Evolutionary conservation across 2,113 vertebrate genomes (phyloP), one percentile per base, ranked within the genome.

Genomic region (Stegostoma tigrinum): DNA sequence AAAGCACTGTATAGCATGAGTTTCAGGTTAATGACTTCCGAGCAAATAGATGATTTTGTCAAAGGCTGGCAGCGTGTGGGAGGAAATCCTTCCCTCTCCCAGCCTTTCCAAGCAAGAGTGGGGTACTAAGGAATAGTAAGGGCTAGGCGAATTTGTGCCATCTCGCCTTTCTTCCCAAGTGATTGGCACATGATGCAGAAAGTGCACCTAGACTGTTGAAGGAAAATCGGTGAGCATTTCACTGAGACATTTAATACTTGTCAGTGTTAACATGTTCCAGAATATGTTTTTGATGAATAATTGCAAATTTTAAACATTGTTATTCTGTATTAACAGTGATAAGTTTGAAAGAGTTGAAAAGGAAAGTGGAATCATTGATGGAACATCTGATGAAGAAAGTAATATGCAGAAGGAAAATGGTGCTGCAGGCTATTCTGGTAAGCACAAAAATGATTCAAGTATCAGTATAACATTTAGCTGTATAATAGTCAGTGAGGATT

Each of bases 271-370:
- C 4, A 14, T 94, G 45, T 52, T 17, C 24, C 23, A 89, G 64
- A 90, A 94, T 42, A 24, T 27, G 27, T 27, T 66, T 93, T 52
- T 61, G 45, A 27, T 52, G 30, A 89, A 8, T 30, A 3, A 14
- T 72, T 94, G 5, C 68, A 95, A 27, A 72, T 48, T 70, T 70
- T 52, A 34, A 72, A 30, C 30, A 3, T 75, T 95, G 19, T 48
- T 70, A 90, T 75, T 27, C 23, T 95, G 34, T 66, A 67, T 93
- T n/a, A 68, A 70, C 91, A 70, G 91, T 75, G 30, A 68, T 61
- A 90, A 52, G 68, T 48, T 72, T 48, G 94, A 48, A 67, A 45
- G 67, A 52, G 94, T 72, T 52, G 94, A 72, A 95, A 95, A 95
- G 68, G 94, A 12, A 95, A 66, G 61, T 67, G 89, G n/a, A 66